A percentile compares a stretch with the other conserved stretches of the same genome.
Evolutionary conservation across 1,140 invertebrate genomes (phyloP).

Genomic region (Radopholus similis): DNA sequence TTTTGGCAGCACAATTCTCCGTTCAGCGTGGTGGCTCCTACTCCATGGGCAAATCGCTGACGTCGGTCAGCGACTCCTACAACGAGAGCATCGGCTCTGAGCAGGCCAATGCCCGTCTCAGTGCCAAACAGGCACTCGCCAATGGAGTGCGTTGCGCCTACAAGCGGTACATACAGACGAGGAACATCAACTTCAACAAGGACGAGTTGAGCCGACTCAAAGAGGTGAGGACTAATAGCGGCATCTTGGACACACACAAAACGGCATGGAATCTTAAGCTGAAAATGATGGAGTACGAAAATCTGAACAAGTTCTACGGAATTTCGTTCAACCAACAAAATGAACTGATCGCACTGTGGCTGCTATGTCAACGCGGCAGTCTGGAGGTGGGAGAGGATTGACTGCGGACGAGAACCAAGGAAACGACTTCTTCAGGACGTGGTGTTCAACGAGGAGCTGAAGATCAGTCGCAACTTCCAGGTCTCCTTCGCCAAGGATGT

Average conservation of each 20-base stretch:
- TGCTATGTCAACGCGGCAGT: conserved; percentile 54
- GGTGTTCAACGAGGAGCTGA: conserved; percentile 58
- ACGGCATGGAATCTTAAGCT: conserved; percentile 35
- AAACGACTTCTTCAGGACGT: conserved; percentile 48
- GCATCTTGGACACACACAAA: conserved; percentile 22
- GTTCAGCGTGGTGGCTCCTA: conserved; percentile 20
- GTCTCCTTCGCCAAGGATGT: conserved; percentile 60
- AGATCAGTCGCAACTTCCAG: conserved; percentile 59
- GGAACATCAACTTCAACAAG: conserved; percentile 58
- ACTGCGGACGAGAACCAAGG: neutral
- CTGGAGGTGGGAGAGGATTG: conserved; percentile 37
- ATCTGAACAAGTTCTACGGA: conserved; percentile 60
- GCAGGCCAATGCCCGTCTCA: conserved; percentile 42
- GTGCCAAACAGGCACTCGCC: conserved; percentile 45
- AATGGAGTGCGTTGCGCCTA: conserved; percentile 54
- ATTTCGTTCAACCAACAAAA: conserved; percentile 60
- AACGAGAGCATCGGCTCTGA: conserved; percentile 30
- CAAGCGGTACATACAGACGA: conserved; percentile 50
- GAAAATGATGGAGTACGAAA: conserved; percentile 58
- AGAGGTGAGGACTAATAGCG: conserved; percentile 38
- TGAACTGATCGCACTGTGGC: conserved; percentile 56
- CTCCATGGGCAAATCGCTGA: conserved; percentile 25
- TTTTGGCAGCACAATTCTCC: neutral
- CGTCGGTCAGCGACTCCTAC: conserved; percentile 36
- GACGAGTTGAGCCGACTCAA: conserved; percentile 48